Evolutionary conservation across 2,888 invertebrate genomes (phyloP), one percentile per base, ranked within the genome.

Genomic region (Prosopocoilus inquinatus): DNA sequence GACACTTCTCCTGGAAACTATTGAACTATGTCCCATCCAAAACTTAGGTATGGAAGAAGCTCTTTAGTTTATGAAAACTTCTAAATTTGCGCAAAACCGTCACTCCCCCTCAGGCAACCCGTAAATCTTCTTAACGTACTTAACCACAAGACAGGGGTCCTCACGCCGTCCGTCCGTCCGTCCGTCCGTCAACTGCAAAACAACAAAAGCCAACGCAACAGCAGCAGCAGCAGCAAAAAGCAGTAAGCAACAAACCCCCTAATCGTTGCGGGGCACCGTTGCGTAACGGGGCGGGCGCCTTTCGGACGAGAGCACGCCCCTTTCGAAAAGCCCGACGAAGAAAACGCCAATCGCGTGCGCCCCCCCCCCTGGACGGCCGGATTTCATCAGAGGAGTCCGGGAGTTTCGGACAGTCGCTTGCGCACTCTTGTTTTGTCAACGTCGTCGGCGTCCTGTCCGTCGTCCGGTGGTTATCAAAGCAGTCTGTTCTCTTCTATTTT

Each of bases 321-420:
- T 35, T 35, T 12, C 36, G 32, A 45, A 51, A 51, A 45, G 20
- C 20, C 20, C 20, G 20, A 28, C 20, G 20, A 28, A n/a, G 39
- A 13, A n/a, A 16, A 12, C 50, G 41, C 51, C 61, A 55, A 48
- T 47, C 53, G 46, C 20, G 20, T 28, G 47, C 41, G 47, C 12
- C 15, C 46, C 33, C 15, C 46, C 33, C 52, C 13, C 50, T 56
- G 53, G 36, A 44, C 54, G 50, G 39, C 51, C 49, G 53, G 47
- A 54, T 54, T 50, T 35, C 51, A 47, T 33, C 52, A 32, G 46
- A 38, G 47, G 39, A 38, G 13, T 46, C 49, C 41, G 33, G 44
- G 53, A 12, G 35, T 47, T 43, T 48, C 52, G 36, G 67, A 63
- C 70, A 73, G 73, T 73, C 65, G 65, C 67, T 67, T 70, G 71